phyloP scores from a whole-genome alignment of 2,113 vertebrate species.

The Martes martes region DNA sequence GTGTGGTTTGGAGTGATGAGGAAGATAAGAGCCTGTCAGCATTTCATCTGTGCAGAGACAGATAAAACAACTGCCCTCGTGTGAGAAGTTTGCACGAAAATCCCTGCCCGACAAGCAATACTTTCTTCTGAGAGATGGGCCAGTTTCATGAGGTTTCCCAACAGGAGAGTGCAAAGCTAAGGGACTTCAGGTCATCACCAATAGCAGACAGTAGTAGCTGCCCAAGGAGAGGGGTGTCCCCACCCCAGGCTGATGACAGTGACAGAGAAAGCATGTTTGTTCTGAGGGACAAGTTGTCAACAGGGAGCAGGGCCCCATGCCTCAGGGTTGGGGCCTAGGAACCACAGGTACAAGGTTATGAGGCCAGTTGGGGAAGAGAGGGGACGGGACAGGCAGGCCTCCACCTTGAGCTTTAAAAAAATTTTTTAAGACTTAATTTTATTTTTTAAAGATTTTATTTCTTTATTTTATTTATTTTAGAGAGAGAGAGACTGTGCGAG shows the following conservation, averaged over 20 bases:
- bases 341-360: not conserved
- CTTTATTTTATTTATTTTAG: not conserved
- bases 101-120: fast-evolving
- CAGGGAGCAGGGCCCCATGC: not conserved
- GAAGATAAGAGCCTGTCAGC: not conserved
- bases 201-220: not conserved
- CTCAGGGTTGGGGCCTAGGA: not conserved
- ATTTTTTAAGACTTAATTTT: not conserved
- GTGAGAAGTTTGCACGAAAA: not conserved
- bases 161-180: not conserved
- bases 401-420: not conserved
- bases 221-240: not conserved
- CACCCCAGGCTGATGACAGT: not conserved
- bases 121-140: not conserved
- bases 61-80: not conserved
- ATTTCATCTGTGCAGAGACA: not conserved
- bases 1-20: not conserved
- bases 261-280: not conserved
- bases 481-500: not conserved
- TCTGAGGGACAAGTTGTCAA: not conserved
- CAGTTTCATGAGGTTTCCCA: fast-evolving
- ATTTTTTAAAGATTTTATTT: not conserved
- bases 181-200: not conserved
- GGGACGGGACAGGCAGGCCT: not conserved
- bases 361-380: not conserved